These are phyloP conservation scores for Antidorcas marsupialis DNA, from an alignment of 2,113 vertebrate genomes.

Conservation along the genomic window DNA sequence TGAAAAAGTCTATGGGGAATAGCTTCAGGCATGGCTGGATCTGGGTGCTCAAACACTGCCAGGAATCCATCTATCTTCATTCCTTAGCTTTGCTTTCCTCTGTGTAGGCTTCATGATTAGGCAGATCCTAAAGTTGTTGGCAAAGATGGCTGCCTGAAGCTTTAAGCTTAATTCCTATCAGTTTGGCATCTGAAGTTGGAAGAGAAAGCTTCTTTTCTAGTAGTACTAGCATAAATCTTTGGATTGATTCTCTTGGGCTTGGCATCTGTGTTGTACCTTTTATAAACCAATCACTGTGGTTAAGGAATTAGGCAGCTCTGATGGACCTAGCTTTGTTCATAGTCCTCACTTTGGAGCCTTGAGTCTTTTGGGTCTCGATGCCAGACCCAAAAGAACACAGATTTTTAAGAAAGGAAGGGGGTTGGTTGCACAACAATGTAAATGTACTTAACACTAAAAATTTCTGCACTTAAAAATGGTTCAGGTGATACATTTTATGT, in stretches of 20 bases:
- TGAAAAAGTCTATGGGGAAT: background rate
- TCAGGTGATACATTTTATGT: background rate
- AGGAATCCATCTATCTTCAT: background rate
- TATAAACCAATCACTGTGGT: background rate
- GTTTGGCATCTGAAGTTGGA: background rate
- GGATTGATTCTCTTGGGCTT: background rate
- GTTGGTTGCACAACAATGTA: background rate
- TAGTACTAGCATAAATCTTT: background rate
- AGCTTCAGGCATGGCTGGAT: background rate
- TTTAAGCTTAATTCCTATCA: background rate
- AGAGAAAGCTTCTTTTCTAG: background rate
- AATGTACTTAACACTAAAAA: background rate
- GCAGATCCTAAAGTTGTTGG: background rate
- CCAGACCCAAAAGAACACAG: background rate
- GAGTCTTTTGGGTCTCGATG: background rate
- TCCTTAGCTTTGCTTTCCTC: background rate
- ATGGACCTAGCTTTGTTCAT: background rate
- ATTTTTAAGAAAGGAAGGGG: background rate
- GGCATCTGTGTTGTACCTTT: background rate
- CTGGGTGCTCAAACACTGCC: background rate
- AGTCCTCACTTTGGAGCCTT: background rate
- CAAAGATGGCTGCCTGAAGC: background rate
- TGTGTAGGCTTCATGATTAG: background rate
- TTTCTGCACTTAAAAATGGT: background rate
- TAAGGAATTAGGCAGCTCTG: background rate